phyloP scores from a whole-genome alignment of 2,113 vertebrate species.

The Ophthalmolycus amberensis region DNA sequence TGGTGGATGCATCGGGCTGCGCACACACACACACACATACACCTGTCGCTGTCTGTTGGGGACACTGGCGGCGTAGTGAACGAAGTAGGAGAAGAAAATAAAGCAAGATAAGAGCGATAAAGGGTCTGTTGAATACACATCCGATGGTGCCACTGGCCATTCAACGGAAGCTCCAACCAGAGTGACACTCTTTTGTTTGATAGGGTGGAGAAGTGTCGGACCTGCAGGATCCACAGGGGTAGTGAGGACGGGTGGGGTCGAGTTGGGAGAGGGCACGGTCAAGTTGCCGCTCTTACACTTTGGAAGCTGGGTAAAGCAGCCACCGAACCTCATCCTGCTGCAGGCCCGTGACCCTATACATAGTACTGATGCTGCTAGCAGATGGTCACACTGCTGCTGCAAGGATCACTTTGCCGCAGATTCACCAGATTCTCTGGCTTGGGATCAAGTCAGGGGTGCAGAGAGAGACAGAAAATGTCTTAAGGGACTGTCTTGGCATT shows the following conservation, averaged over 20 bases:
- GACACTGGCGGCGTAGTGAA: slow-evolving; percentile 5
- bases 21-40: slow-evolving; percentile 19
- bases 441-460: slow-evolving; percentile 67
- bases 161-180: slow-evolving; percentile 1
- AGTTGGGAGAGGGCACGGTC: slow-evolving; percentile 65
- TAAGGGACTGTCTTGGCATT: slow-evolving; percentile 38
- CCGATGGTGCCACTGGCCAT: neutral
- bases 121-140: neutral
- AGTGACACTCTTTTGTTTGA: slow-evolving; percentile 3
- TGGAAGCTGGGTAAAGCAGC: slow-evolving; percentile 60
- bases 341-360: slow-evolving; percentile 81
- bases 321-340: slow-evolving; percentile 68
- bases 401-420: slow-evolving; percentile 83
- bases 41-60: slow-evolving; percentile 72
- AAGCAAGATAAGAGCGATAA: neutral
- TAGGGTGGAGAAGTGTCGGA: neutral
- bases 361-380: slow-evolving; percentile 85
- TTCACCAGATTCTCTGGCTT: slow-evolving; percentile 78
- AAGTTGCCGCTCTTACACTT: slow-evolving; percentile 71
- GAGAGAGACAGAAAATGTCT: slow-evolving; percentile 55
- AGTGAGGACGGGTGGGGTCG: slow-evolving; percentile 33
- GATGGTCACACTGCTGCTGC: slow-evolving; percentile 81
- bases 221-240: slow-evolving; percentile 7
- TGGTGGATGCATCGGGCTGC: slow-evolving; percentile 63
- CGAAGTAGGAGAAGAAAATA: neutral